Conservation (phyloP, 2,797 vertebrate species). For the Tragelaphus oryx region DNA sequence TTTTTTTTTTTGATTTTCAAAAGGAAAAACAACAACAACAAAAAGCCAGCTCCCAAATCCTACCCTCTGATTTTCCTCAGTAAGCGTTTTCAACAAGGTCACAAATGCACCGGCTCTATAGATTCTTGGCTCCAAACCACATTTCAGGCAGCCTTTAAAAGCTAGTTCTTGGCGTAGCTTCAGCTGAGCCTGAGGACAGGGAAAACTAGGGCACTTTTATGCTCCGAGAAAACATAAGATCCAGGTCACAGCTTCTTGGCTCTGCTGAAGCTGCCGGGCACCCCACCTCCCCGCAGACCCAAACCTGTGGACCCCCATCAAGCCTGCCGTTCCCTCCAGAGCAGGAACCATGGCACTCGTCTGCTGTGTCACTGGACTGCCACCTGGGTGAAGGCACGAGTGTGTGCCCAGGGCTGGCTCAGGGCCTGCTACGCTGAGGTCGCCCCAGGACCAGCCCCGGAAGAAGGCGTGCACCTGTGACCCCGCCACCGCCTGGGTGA, state of each 20-base stretch:
- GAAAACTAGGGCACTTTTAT: constrained; percentile 59
- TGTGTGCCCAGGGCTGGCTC: neutral
- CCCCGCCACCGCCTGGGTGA: neutral
- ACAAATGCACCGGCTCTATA: constrained; percentile 59
- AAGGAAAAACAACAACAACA: neutral
- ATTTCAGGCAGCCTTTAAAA: constrained; percentile 67
- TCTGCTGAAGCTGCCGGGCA: neutral
- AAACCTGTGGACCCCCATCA: neutral
- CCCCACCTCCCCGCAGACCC: neutral
- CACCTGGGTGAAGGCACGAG: neutral
- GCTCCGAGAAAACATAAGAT: constrained; percentile 56
- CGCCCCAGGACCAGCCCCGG: fast-evolving
- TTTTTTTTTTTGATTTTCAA: neutral
- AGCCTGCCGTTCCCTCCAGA: neutral
- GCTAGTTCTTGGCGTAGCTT: constrained; percentile 58
- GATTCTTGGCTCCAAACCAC: constrained; percentile 59
- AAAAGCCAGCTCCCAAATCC: neutral
- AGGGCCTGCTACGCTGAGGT: neutral
- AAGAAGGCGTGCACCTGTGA: neutral
- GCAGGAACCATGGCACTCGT: neutral
- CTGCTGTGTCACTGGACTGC: neutral
- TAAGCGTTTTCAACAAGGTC: constrained; percentile 67
- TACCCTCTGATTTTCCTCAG: constrained; percentile 16
- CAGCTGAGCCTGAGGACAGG: constrained; percentile 51
- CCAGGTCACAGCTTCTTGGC: constrained; percentile 53